phyloP scores from a whole-genome alignment of 2,797 vertebrate genomes.

The Pangasius larnaudii region DNA sequence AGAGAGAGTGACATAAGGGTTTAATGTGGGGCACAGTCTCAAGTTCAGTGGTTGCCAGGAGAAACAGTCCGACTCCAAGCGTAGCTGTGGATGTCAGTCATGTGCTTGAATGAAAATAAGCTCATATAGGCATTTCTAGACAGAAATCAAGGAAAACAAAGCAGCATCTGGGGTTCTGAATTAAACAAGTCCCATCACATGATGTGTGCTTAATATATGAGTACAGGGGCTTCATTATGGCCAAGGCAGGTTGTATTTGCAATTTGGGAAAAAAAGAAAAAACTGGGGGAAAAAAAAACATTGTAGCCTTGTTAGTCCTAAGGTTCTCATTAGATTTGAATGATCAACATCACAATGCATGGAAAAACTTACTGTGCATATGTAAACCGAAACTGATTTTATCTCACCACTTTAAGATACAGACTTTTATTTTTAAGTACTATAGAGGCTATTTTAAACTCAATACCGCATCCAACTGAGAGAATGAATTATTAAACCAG shows the following conservation, averaged over 20 bases:
- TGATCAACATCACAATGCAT: constrained; percentile 41
- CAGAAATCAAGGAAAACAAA: constrained; percentile 56
- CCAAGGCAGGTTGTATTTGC: constrained; percentile 79
- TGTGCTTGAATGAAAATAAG: constrained; percentile 81
- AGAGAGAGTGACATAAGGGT: constrained; percentile 31
- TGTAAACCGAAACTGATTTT: constrained; percentile 9
- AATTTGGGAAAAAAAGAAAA: constrained; percentile 63
- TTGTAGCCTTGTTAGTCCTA: constrained; percentile 56
- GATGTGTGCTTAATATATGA: constrained; percentile 82
- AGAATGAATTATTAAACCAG: constrained; percentile 40
- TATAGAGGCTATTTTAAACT: neutral
- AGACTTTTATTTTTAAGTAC: neutral
- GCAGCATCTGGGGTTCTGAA: constrained; percentile 79
- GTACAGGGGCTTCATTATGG: constrained; percentile 82
- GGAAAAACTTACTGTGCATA: constrained; percentile 3
- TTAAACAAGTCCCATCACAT: constrained; percentile 85
- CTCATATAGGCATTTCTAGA: constrained; percentile 59
- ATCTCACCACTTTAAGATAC: neutral
- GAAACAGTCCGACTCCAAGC: constrained; percentile 42
- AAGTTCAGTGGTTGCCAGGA: constrained; percentile 41
- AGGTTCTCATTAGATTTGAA: constrained; percentile 71
- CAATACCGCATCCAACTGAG: constrained; percentile 25
- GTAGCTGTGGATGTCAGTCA: constrained; percentile 48
- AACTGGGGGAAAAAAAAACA: constrained; percentile 50
- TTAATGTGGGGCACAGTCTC: constrained; percentile 37